A percentile compares a stretch with the other conserved stretches of the same genome.
Evolutionary conservation across 2,888 invertebrate genomes (phyloP).

Genomic region (Drosophila stalkeri): DNA sequence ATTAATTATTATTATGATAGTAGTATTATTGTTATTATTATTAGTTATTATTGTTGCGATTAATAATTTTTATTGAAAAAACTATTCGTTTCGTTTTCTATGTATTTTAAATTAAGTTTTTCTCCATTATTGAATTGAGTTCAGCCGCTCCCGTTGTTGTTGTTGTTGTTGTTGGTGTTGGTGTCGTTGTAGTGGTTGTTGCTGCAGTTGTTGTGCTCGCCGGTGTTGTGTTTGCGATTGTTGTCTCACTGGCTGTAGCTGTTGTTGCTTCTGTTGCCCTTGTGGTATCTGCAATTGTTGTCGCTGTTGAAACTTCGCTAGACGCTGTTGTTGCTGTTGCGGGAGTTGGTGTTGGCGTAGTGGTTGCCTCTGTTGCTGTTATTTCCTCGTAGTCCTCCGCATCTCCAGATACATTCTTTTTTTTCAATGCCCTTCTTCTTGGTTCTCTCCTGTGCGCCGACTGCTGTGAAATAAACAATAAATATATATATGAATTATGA

Average conservation of each 20-base stretch:
- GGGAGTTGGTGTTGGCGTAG: slow-evolving; percentile 24
- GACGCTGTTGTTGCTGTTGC: slow-evolving; percentile 41
- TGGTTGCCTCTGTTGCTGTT: slow-evolving; percentile 41
- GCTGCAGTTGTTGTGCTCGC: slow-evolving; percentile 33
- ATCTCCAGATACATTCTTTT: slow-evolving; percentile 52
- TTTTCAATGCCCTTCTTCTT: slow-evolving; percentile 65
- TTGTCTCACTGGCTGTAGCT: too few relatives aligned
- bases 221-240: neutral
- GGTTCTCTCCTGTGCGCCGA: slow-evolving; percentile 58
- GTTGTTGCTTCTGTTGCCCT: neutral
- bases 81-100: slow-evolving; percentile 51
- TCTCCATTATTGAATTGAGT: slow-evolving; percentile 58
- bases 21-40: slow-evolving; percentile 25
- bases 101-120: slow-evolving; percentile 62
- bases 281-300: slow-evolving; percentile 32
- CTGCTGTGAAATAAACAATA: slow-evolving; percentile 43
- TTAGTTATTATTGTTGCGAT: slow-evolving; percentile 47
- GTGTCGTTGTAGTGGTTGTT: slow-evolving; percentile 34
- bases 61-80: slow-evolving; percentile 60
- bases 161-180: slow-evolving; percentile 27
- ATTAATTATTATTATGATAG: slow-evolving; percentile 24
- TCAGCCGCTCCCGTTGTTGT: slow-evolving; percentile 63
- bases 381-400: slow-evolving; percentile 42
- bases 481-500: neutral
- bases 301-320: slow-evolving; percentile 24